phyloP scores from a whole-genome alignment of 64 coral and sea anemone species.

The Cladopsammia gracilis region DNA sequence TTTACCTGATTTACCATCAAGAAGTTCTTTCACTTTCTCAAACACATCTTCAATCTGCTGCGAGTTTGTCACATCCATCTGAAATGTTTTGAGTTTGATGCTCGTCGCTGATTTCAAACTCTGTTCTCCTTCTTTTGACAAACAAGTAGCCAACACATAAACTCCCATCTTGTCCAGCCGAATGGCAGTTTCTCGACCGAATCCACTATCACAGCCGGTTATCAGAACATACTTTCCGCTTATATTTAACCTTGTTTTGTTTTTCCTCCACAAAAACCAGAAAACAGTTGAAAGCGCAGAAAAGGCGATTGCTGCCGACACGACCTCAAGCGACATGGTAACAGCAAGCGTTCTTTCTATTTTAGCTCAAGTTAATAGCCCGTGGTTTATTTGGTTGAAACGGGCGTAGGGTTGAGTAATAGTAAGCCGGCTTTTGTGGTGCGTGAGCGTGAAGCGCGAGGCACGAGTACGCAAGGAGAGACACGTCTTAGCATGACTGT shows the following conservation, averaged over 20 bases:
- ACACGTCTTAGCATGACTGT: too few species aligned
- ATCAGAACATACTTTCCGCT: slow-evolving; percentile 42
- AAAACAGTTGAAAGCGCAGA: neutral
- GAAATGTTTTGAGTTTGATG: neutral
- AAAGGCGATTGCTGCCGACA: neutral
- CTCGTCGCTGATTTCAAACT: slow-evolving; percentile 20
- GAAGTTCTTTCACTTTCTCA: neutral
- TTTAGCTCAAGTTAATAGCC: too few species aligned
- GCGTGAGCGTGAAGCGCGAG: too few species aligned
- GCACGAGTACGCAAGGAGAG: too few species aligned
- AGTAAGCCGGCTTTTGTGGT: too few species aligned
- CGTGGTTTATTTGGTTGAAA: too few species aligned
- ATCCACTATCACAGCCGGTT: slow-evolving; percentile 59
- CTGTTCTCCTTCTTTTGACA: slow-evolving; percentile 61
- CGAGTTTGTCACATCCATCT: slow-evolving; percentile 67
- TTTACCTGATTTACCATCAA: too few species aligned
- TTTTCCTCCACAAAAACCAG: neutral
- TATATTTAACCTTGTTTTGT: neutral
- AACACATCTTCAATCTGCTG: slow-evolving; percentile 25
- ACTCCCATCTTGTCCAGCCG: slow-evolving; percentile 56
- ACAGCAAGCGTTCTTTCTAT: too few species aligned
- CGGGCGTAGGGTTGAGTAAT: too few species aligned
- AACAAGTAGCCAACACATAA: slow-evolving; percentile 47
- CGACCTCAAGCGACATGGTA: slow-evolving; percentile 4
- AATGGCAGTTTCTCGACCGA: slow-evolving; percentile 39